Base-by-base conservation (phyloP, 2,888 invertebrate species). In the Oscheius sp. region DNA sequence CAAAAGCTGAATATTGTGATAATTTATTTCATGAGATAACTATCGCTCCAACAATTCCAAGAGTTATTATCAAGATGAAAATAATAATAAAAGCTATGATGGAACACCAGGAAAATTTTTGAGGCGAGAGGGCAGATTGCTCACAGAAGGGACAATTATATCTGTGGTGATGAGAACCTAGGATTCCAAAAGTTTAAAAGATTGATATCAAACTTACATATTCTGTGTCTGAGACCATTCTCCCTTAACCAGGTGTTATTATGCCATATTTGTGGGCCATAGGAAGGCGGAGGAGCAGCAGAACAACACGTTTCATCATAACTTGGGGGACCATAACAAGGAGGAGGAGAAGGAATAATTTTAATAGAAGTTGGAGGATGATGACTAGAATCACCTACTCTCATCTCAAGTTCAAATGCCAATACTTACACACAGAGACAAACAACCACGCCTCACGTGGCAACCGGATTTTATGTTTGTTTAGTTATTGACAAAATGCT, bases 381-480 rank as follows among this genome's bases (percentile, higher is more conserved):
- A n/a, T n/a, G n/a, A n/a, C n/a, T n/a, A n/a, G n/a, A n/a, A n/a
- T n/a, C n/a, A n/a, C n/a, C n/a, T n/a, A n/a, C n/a, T n/a, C n/a
- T n/a, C n/a, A n/a, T n/a, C n/a, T n/a, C 20, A 41, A 17, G 41
- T 20, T 20, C 26, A 30, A 24, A 33, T 17, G 54, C 22, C n/a
- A 54, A 30, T 33, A 32, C 32, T 33, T 20, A n/a, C 54, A 54
- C n/a, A n/a, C n/a, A 26, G 51, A 30, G 30, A 2, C 54, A 54
- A n/a, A n/a, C n/a, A n/a, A n/a, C n/a, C n/a, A n/a, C n/a, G n/a
- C n/a, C n/a, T n/a, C 54, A 50, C 50, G 50, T 33, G 54, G 17
- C 54, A 54, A 54, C 54, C 54, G 54, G 54, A 41, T 41, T 32
- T 47, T 54, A 32, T 54, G 20, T 54, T 54, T 54, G 33, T 33